A percentile compares a stretch with the other conserved stretches of the same genome.
Evolutionary conservation across 2,888 invertebrate species (phyloP).

Genomic region (Hirtodrosophila duncani): DNA sequence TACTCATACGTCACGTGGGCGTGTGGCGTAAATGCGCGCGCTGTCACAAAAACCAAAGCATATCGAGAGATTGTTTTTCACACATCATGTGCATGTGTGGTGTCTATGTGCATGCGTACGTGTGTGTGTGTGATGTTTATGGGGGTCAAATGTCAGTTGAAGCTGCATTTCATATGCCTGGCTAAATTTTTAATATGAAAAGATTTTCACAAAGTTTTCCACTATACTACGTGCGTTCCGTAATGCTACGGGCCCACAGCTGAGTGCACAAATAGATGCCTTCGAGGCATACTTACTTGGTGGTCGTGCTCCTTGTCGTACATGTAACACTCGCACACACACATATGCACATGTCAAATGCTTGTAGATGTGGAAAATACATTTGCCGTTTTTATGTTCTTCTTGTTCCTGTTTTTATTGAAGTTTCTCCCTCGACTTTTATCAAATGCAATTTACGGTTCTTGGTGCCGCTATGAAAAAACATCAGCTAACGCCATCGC

Average conservation of each 20-base stretch:
- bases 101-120: conserved; percentile 19
- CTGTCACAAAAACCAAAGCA: conserved; percentile 35
- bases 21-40: conserved; percentile 20
- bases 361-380: conserved; percentile 19
- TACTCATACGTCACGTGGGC: conserved; percentile 53
- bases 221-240: conserved; percentile 21
- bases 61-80: no score
- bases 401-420: conserved; percentile 32
- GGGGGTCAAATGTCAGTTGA: conserved; percentile 23
- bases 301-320: conserved; percentile 8
- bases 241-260: background rate
- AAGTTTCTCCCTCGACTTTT: conserved; percentile 23
- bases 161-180: conserved; percentile 21
- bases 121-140: conserved; percentile 7
- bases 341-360: background rate
- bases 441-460: conserved; percentile 45
- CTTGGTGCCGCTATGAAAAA: conserved; percentile 11
- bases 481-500: conserved; percentile 27
- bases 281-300: no score
- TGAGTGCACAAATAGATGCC: conserved; percentile 33
- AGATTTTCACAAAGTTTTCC: conserved; percentile 51
- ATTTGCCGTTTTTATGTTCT: conserved; percentile 37
- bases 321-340: conserved; percentile 18
- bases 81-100: background rate
- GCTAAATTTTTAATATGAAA: conserved; percentile 42